A percentile compares a stretch with the other conserved stretches of the same genome.
Conservation (phyloP, 2,797 vertebrate genomes). For the Rhinogobio ventralis region DNA sequence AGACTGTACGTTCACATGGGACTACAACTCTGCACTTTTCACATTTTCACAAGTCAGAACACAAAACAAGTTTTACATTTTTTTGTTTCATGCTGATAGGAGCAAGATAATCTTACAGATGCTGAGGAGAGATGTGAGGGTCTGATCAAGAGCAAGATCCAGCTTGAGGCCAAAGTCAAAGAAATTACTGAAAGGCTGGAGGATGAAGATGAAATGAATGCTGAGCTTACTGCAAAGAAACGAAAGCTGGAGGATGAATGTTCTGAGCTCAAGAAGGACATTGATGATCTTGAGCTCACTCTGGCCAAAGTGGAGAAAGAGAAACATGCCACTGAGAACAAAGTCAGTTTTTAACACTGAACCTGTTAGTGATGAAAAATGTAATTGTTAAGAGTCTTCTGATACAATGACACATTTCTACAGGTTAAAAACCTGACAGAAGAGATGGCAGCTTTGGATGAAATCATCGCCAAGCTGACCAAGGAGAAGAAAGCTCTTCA, state of each 20-base stretch:
- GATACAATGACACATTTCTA: background rate
- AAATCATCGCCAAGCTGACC: conserved; percentile 80
- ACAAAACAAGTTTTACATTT: background rate
- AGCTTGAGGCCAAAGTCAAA: conserved; percentile 89
- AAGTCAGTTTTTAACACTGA: conserved; percentile 69
- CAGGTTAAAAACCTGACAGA: conserved; percentile 59
- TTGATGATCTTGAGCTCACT: conserved; percentile 86
- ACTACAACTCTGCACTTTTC: conserved; percentile 40
- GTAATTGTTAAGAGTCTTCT: background rate
- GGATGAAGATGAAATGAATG: conserved; percentile 86
- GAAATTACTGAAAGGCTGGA: conserved; percentile 80
- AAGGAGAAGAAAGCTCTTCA: conserved; percentile 86
- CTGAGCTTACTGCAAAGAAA: conserved; percentile 84
- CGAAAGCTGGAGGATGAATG: conserved; percentile 88
- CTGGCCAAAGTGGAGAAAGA: conserved; percentile 78
- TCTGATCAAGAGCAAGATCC: conserved; percentile 92
- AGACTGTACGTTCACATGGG: conserved; percentile 63
- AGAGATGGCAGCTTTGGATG: conserved; percentile 82
- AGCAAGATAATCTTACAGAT: conserved; percentile 85
- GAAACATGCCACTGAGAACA: conserved; percentile 91
- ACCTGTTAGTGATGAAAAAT: background rate
- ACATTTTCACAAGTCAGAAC: background rate
- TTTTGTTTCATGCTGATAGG: conserved; percentile 53
- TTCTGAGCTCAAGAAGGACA: conserved; percentile 89
- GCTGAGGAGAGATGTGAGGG: conserved; percentile 89